phyloP scores from a whole-genome alignment of 2,113 vertebrate genomes.

The Sinosuthora webbiana region DNA sequence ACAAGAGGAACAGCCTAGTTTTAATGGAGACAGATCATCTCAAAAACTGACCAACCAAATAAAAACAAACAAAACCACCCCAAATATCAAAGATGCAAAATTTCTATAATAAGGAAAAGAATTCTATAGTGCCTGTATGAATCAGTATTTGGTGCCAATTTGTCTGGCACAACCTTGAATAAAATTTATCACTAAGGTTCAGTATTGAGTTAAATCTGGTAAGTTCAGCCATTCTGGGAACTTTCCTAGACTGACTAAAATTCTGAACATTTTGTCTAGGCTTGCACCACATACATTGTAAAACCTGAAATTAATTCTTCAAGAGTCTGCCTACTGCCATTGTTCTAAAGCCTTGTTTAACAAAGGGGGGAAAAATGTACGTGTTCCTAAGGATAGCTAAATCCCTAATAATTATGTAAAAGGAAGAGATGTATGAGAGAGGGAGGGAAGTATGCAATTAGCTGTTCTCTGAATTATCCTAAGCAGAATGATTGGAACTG shows the following conservation, averaged over 20 bases:
- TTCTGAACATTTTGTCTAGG: not conserved
- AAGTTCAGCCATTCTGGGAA: not conserved
- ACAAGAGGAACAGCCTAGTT: not conserved
- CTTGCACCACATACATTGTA: not conserved
- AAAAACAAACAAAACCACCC: rapidly evolving
- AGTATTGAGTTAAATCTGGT: not conserved
- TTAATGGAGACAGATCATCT: not conserved
- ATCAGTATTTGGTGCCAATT: not conserved
- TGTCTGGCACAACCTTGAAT: not conserved
- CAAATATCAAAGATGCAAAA: not conserved
- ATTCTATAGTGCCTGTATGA: not conserved
- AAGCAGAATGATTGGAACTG: not conserved
- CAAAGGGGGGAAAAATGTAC: not conserved
- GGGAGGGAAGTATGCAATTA: slow-evolving; percentile 9
- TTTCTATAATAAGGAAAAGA: not conserved
- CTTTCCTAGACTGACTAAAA: not conserved
- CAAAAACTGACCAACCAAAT: not conserved
- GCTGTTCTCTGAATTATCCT: not conserved
- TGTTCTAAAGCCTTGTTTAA: not conserved
- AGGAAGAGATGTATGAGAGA: not conserved
- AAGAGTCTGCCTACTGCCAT: not conserved
- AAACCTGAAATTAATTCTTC: slow-evolving; percentile 37
- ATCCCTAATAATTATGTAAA: not conserved
- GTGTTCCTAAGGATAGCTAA: not conserved
- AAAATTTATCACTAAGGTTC: not conserved